Base-by-base conservation (phyloP, 1,140 invertebrate genomes). In the Eriocheir sinensis region DNA sequence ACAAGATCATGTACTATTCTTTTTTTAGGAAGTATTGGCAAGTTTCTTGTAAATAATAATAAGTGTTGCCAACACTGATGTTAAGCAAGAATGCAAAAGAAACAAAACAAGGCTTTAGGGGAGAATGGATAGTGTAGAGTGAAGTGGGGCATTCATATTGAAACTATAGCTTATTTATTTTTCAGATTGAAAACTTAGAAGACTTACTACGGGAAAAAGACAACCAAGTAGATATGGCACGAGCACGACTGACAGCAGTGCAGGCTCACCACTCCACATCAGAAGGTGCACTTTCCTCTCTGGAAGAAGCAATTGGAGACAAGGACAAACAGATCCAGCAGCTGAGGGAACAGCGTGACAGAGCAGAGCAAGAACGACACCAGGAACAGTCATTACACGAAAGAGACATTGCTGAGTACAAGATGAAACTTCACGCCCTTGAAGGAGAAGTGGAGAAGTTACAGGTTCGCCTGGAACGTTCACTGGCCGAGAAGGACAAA, bases 191-290 rank as follows among this genome's bases (percentile, higher is more conserved):
- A 97, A 99, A 99, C 97, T 97, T 99, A 80, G 99, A 99, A 97
- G 99, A 99, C 96, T 97, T 99, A 86, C 97, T 99, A 17, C 99
- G 99, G 97, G 99, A 99, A 97, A 99, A 99, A 97, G 99, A 99
- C 97, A 99, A 99, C 96, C 99, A 99, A 97, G 98, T 99, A 92
- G 98, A 99, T 96, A 99, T 99, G 98, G 98, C 99, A 0, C 97
- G 99, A 95, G 98, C 98, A 27, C 97, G 99, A 92, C 96, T 96
- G 86, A 96, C 95, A 41, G 96, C 97, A 72, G 98, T 99, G 98
- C 98, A 99, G 97, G 98, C 98, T 9, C 98, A 99, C 96, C 98
- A 99, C 96, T 99, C 98, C 96, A 98, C 98, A 94, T 99, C 98
- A 80, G 98, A 99, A 97, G 98, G 98, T 86, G 98, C 99, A 12